These are phyloP conservation scores for Mactra quadrangularis DNA, from an alignment of 1,140 invertebrate species.

Conservation along the genomic window DNA sequence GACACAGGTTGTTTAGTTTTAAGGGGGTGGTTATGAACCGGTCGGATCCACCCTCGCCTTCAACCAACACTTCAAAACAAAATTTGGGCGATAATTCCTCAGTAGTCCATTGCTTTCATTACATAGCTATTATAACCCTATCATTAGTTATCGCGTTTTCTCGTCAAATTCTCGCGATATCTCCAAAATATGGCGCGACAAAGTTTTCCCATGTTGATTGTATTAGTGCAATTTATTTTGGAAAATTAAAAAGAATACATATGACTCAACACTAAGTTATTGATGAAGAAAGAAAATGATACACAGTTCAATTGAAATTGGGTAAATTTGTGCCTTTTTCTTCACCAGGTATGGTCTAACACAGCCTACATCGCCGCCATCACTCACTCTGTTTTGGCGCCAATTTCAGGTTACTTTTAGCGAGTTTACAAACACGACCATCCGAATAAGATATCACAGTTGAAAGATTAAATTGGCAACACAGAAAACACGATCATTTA, in stretches of 20 bases:
- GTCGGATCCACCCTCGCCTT: no score
- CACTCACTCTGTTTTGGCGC: no score
- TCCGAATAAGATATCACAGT: no score
- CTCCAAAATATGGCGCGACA: constrained; percentile 47
- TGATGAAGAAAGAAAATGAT: constrained; percentile 24
- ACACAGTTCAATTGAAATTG: neutral
- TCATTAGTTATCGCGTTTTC: constrained; percentile 58
- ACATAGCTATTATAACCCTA: constrained; percentile 45
- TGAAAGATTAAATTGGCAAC: no score
- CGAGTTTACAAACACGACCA: no score
- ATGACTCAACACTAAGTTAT: constrained; percentile 30
- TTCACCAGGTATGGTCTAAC: no score
- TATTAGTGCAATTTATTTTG: constrained; percentile 40
- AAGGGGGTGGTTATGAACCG: no score
- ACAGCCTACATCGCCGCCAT: no score
- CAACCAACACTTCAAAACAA: no score
- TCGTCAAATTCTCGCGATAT: constrained; percentile 59
- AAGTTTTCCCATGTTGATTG: constrained; percentile 35
- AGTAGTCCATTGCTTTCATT: constrained; percentile 37
- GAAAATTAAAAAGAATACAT: constrained; percentile 8
- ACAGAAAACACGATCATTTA: no score
- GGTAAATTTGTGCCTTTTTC: neutral
- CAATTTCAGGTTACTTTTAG: no score
- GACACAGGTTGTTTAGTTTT: no score
- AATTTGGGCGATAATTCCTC: constrained; percentile 20